Evolutionary conservation across 2,888 invertebrate species (phyloP).

Genomic region (Spialia ferax): DNA sequence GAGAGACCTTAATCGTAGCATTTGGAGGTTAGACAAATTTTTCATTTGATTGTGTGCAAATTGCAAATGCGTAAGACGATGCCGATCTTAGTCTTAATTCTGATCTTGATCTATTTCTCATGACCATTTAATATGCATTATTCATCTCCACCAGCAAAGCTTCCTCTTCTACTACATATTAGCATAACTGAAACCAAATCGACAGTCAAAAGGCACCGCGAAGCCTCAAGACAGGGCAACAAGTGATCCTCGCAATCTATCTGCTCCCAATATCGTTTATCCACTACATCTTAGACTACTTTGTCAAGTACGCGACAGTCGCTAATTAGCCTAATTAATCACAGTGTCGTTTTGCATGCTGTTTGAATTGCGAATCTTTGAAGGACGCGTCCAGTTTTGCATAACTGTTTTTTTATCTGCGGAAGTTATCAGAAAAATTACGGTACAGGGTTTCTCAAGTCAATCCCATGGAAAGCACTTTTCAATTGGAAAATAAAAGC

Average conservation of each 20-base stretch:
- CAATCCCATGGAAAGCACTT: no score
- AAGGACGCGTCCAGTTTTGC: not conserved
- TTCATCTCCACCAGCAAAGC: not conserved
- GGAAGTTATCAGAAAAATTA: no score
- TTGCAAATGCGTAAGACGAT: no score
- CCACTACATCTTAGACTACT: not conserved
- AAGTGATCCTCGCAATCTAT: not conserved
- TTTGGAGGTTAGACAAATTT: no score
- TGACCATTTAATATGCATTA: not conserved
- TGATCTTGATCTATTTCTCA: not conserved
- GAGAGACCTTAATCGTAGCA: no score
- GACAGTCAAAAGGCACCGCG: not conserved
- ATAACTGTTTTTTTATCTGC: not conserved
- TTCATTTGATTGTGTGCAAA: no score
- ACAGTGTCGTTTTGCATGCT: not conserved
- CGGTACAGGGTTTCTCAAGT: no score
- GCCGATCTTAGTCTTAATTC: no score
- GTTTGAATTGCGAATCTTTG: not conserved
- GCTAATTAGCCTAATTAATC: slow-evolving; percentile 8
- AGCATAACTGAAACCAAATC: not conserved
- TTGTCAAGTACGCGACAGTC: not conserved
- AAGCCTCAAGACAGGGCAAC: not conserved
- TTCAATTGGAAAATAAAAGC: no score
- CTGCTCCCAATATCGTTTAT: not conserved
- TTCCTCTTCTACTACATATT: not conserved